Evolutionary conservation across 2,797 vertebrate genomes (phyloP), one percentile per base, ranked within the genome.

Genomic region (Enteromius mattozi): DNA sequence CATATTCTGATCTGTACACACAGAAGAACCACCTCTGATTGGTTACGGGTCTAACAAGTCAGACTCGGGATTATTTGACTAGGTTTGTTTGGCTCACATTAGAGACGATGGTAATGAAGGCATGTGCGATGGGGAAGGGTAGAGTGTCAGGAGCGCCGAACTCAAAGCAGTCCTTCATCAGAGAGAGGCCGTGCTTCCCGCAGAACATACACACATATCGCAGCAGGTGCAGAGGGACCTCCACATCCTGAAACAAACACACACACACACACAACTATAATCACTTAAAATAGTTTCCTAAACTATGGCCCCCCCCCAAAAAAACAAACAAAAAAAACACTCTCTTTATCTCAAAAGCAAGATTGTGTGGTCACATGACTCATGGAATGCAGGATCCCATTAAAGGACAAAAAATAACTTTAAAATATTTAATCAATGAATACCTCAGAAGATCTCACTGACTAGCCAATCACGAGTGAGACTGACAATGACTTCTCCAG

Each of bases 151-250:
- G 98, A 10, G 93, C 96, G 80, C 98, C 98, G 1, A 95, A 96
- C 92, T 99, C 97, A 42, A 99, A 99, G 91, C 98, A 99, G 91
- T 99, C 98, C 95, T 98, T 99, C 98, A 99, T 99, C 89, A 99
- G 96, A 80, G 98, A 96, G 91, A 99, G 97, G 85, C 98, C 98
- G 70, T 99, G 98, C 91, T 99, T 99, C 72, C 98, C 97, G 86
- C 98, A 99, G 94, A 99, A 99, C 85, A 99, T 93, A 91, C 98
- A 99, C 84, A 99, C 98, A 47, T 99, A 99, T 42, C 98, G 97
- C 91, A 99, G 96, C 94, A 99, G 95, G 91, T 99, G 98, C 91
- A 99, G 94, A 0, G 98, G 98, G 68, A 99, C 98, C 94, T 99
- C 98, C 91, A 99, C 97, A 84, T 99, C 98, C 97, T 99, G 88